Percentiles rank a stretch among this genome's conserved stretches.
These are phyloP conservation scores for Sturnus vulgaris DNA, from an alignment of 2,113 vertebrate genomes.

Conservation along the genomic window DNA sequence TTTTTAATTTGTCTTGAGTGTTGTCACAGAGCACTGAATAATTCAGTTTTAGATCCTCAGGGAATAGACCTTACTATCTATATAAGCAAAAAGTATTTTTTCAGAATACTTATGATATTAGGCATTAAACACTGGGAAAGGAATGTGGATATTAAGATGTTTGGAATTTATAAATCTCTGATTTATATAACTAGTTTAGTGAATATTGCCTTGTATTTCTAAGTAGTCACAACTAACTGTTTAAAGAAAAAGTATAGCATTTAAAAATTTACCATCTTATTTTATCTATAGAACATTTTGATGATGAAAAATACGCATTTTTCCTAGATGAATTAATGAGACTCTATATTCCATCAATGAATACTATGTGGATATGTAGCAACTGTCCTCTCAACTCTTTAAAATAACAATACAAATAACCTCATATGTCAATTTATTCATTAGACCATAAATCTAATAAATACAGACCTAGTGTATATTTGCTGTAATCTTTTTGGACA, in stretches of 20 bases:
- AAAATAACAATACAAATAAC: neutral
- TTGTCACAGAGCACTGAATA: slow-evolving; percentile 51
- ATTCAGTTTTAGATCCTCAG: slow-evolving; percentile 37
- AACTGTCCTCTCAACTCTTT: neutral
- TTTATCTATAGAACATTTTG: neutral
- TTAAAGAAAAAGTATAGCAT: neutral
- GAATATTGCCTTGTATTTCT: neutral
- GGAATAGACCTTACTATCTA: slow-evolving; percentile 46
- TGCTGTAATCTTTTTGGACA: neutral
- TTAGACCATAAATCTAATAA: neutral
- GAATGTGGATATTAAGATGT: neutral
- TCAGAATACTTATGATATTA: slow-evolving; percentile 7
- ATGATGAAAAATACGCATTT: neutral
- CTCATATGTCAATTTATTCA: neutral
- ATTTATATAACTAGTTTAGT: neutral
- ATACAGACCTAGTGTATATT: neutral
- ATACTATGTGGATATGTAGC: neutral
- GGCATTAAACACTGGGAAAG: neutral
- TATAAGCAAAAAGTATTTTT: slow-evolving; percentile 41
- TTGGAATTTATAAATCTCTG: slow-evolving; percentile 1
- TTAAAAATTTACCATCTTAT: neutral
- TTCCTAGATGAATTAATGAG: neutral
- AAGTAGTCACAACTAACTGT: neutral
- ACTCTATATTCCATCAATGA: neutral
- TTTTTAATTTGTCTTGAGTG: slow-evolving; percentile 60